Conservation (phyloP, 1,140 invertebrate genomes). For the Zeugodacus cucurbitae region DNA sequence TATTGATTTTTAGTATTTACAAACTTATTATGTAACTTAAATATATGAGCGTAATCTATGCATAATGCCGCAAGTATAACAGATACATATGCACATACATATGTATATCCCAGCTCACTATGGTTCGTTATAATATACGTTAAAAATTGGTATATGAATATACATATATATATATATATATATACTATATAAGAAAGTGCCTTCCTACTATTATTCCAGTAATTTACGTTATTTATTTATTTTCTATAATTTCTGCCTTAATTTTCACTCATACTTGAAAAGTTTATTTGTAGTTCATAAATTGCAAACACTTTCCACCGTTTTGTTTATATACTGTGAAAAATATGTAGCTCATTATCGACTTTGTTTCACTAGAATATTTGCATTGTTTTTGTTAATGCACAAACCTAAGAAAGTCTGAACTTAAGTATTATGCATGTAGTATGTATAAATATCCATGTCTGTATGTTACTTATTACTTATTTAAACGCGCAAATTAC, state of each 20-base stretch:
- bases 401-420: not conserved
- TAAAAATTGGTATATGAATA: not conserved
- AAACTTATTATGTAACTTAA: not conserved
- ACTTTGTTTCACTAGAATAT: not conserved
- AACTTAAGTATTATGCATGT: not conserved
- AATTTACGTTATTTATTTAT: not conserved
- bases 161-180: not conserved
- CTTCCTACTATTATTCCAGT: not conserved
- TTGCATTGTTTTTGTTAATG: not conserved
- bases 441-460: not conserved
- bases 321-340: constrained; percentile 4
- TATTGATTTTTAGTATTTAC: not conserved
- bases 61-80: not conserved
- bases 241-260: not conserved
- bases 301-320: not conserved
- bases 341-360: constrained; percentile 17
- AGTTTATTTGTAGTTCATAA: constrained; percentile 23
- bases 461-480: not conserved
- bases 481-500: not conserved
- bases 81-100: not conserved
- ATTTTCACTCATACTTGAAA: constrained; percentile 8
- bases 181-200: not conserved
- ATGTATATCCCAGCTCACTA: not conserved
- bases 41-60: not conserved
- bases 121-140: not conserved